Base-by-base conservation (phyloP, 2,797 vertebrate genomes). In the Gephyroberyx darwinii region DNA sequence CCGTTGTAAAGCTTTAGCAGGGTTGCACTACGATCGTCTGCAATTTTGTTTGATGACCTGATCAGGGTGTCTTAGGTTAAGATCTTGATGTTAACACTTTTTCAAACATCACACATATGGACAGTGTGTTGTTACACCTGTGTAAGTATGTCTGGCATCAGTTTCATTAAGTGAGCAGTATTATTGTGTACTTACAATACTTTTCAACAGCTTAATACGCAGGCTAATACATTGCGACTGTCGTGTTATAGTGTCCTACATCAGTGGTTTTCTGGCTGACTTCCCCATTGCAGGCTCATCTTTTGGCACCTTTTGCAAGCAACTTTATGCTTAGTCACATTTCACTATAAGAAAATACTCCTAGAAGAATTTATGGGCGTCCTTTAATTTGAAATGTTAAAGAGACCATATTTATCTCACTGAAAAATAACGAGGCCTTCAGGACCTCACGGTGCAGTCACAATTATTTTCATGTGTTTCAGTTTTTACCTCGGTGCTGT, bases 361-460 rank as follows among this genome's bases (percentile, higher is more conserved):
- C 69, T 26, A 45, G 57, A 71, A 54, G 16, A 70, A 14, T 65
- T 75, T 9, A n/a, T n/a, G 10, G 0, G 74, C 20, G 39, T 69
- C 13, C 51, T 76, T 3, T 10, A 6, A 41, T 54, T 62, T 50
- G 53, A 71, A 41, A 41, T 12, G 39, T 9, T 41, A 41, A 8
- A 14, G 22, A 30, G 17, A 59, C 2, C 2, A 5, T 10, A 26
- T 43, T 71, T 57, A 31, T 20, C 41, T 55, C 52, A 22, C 20
- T 0, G 1, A 43, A 65, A 65, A 65, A 66, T 65, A 58, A 64
- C 43, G 30, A 71, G 26, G 16, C 43, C 45, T 52, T 59, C 66
- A 48, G 59, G 22, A 55, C 64, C 64, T 45, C 51, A 31, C 3
- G 22, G 58, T 37, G 43, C 33, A 52, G 56, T 54, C 52, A 17